Evolutionary conservation across 92 coral and sea anemone genomes (phyloP), one percentile per base, ranked within the genome.

Genomic region (Pocillopora grandis): DNA sequence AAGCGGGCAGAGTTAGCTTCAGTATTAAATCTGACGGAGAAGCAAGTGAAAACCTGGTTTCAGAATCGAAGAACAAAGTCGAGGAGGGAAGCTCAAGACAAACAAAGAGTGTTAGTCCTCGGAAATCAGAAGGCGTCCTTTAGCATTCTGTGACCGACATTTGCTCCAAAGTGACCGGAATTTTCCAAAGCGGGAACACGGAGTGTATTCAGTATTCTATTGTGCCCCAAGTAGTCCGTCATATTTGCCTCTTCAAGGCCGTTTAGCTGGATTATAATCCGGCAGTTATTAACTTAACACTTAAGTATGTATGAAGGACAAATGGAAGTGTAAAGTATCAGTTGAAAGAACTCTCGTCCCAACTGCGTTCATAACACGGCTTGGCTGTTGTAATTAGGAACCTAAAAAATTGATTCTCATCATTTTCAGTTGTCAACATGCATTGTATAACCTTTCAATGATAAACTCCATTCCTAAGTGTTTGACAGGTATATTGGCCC

Each of bases 21-120:
- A 14, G 95, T 90, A 66, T 79, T 92, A 37, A 85, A 85, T 68
- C 81, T 92, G 17, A 92, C 95, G 35, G 95, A 92, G 76, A 91
- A 93, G 18, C 95, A 92, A 78, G 95, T 92, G 20, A 85, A 91
- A 61, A 92, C 95, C 2, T 92, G 95, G 95, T 92, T 92, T 77
- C 95, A 92, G 75, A 92, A 92, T 76, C 86, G 95, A 49, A 86
- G 95, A 31, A 92, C 95, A 66, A 84, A 91, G 84, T 90, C 91
- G 93, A 78, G 89, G 58, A 92, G 90, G 62, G 95, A 92, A 69
- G 84, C 79, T 9, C 89, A 84, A 35, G 88, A 89, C 52, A 90
- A 79, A 62, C 85, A 76, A 12, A 87, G 82, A 27, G 11, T 37
- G 69, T 3, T 78, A 72, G 37, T 37, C 64, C 23, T 23, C 62